These are phyloP conservation scores for Trigoniulus corallinus DNA, from an alignment of 1,140 invertebrate genomes.

Conservation along the genomic window DNA sequence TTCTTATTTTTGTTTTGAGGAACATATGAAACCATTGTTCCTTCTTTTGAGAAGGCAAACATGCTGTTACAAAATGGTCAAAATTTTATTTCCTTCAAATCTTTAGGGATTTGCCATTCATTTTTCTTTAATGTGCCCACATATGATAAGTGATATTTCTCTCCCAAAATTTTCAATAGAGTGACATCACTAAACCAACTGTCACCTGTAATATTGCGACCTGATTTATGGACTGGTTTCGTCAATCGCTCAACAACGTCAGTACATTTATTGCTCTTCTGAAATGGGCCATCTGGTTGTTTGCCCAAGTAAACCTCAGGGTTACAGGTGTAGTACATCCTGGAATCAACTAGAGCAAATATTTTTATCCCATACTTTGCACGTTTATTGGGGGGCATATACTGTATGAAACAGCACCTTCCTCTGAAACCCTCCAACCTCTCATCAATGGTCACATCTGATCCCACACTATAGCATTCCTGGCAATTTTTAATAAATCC, in stretches of 20 bases:
- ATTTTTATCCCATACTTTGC: conserved; percentile 30
- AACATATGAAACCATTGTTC: too few species aligned
- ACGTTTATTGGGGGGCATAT: conserved; percentile 31
- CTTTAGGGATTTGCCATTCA: conserved; percentile 23
- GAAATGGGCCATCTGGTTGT: conserved; percentile 1
- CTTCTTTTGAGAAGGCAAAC: conserved; percentile 11
- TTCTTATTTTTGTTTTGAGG: too few species aligned
- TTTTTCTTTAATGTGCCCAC: conserved; percentile 30
- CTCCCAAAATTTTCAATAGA: conserved; percentile 4
- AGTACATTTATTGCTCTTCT: conserved; percentile 8
- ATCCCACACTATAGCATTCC: neutral
- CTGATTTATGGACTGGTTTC: conserved; percentile 5
- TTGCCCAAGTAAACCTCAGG: conserved; percentile 8
- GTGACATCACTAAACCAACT: conserved; percentile 15
- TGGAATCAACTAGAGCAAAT: conserved; percentile 12
- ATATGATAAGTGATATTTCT: conserved; percentile 15
- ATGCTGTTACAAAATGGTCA: conserved; percentile 17
- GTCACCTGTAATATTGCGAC: conserved; percentile 14
- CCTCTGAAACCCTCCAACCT: conserved; percentile 29
- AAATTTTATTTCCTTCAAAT: conserved; percentile 12
- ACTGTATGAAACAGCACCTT: conserved; percentile 30
- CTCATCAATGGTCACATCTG: conserved; percentile 26
- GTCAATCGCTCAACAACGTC: conserved; percentile 10
- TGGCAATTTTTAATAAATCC: conserved; percentile 5
- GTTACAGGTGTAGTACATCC: conserved; percentile 9